Base-by-base conservation (phyloP, 2,797 vertebrate species). In the Galagoides demidoff region DNA sequence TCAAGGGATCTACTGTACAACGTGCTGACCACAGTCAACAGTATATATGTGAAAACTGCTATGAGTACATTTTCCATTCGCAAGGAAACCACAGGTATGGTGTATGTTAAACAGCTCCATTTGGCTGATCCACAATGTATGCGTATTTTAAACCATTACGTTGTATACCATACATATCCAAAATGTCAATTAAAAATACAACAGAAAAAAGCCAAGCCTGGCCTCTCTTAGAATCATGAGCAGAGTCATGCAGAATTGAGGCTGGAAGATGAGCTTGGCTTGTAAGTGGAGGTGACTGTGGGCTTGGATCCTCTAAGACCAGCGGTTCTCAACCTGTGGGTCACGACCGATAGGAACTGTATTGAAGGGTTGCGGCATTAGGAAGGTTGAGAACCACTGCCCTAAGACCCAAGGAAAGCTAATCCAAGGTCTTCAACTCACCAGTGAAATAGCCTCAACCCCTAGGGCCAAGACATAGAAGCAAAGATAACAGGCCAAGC, bases 361-460 rank as follows among this genome's bases (percentile, higher is more conserved):
- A 16, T 52, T 16, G 17, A 52, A 52, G 49, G 49, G 49, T 16
- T 52, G 49, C 49, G 14, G 49, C 49, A 16, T 16, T 16, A 52
- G 49, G 49, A 52, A 52, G 49, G 49, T 52, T 52, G 49, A 52
- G 49, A 16, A 16, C 49, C 49, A 16, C 49, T 16, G 49, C 87
- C 89, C 31, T 6, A 64, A 87, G 77, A 92, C 45, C 74, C 22
- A 29, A 78, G 73, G 63, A 63, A 87, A 87, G 89, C 45, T 91
- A 43, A 87, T 74, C 77, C 20, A 0, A 79, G 92, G 52, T 76
- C 85, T 92, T 92, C 78, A 85, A 31, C 43, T 74, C 45, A 61
- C 31, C 82, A 76, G 31, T 6, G 39, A 93, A 95, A 94, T 84
- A 71, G 59, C 81, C 85, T 70, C 74, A 84, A 73, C 8, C 55